Conservation (phyloP, 30 jellyfish, hydroid and myxozoan genomes). For the Aurelia coerulea region DNA sequence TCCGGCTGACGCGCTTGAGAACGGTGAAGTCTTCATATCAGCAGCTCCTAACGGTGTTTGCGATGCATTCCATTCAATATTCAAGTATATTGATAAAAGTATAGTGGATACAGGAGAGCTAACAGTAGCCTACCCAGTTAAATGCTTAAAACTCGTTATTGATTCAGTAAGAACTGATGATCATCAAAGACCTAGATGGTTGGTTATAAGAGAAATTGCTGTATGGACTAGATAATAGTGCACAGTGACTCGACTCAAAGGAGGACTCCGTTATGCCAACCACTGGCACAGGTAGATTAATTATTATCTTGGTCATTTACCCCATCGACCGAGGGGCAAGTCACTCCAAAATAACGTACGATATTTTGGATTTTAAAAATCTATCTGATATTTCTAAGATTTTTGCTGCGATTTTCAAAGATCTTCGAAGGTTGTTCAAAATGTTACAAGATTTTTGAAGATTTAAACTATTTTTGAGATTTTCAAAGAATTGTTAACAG, state of each 20-base stretch:
- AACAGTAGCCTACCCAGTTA: slow-evolving; percentile 50
- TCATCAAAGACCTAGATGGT: slow-evolving; percentile 75
- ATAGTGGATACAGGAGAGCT: slow-evolving; percentile 39
- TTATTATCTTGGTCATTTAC: no score
- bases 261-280: not conserved
- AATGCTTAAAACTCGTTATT: slow-evolving; percentile 70
- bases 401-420: no score
- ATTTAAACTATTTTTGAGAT: no score
- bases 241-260: not conserved
- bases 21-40: slow-evolving; percentile 69
- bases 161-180: slow-evolving; percentile 66
- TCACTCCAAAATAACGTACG: no score
- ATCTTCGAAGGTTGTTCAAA: no score
- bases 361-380: no score
- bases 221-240: slow-evolving; percentile 42
- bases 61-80: slow-evolving; percentile 8
- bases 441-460: no score
- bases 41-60: slow-evolving; percentile 53
- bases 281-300: no score
- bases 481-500: no score
- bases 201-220: slow-evolving; percentile 78
- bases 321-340: no score
- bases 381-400: no score
- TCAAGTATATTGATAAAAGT: slow-evolving; percentile 15
- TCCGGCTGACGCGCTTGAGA: slow-evolving; percentile 76